Base-by-base conservation (phyloP, 2,797 vertebrate species). In the Xenentodon cancila region DNA sequence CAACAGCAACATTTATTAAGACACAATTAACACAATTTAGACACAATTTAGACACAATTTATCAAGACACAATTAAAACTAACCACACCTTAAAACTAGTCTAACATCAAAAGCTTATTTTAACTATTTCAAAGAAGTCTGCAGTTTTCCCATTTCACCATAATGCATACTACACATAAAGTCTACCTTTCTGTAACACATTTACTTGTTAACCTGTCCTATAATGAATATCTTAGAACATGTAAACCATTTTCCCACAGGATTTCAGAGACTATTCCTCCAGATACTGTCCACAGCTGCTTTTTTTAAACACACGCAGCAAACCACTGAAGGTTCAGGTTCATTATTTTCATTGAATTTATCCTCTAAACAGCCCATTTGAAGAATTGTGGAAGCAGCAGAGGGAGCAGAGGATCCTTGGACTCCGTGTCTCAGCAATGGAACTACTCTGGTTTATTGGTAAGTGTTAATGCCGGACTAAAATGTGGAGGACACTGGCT, bases 51-150 rank as follows among this genome's bases (percentile, higher is more conserved):
- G 4, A 55, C 27, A 25, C 53, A 48, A 21, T 40, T 17, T 9
- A 55, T 9, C 53, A 17, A 53, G 4, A 55, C 27, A 25, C 53
- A 48, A 25, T 25, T 25, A 25, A 25, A 25, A 25, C 25, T 25
- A 73, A 52, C 4, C 1, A 37, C 79, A 69, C 47, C 59, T 2
- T 18, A 6, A 59, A 70, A 54, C 64, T n/a, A 18, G 30, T 21
- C 7, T 17, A 17, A 53, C 9, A 64, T 49, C 18, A 59, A 51
- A 3, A 58, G 7, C 1, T 15, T 1, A 11, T 57, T 50, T 30
- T 30, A 42, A 69, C 53, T 25, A 21, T 18, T 48, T 56, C 2
- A 71, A 46, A 50, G 18, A 60, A 52, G 3, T n/a, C 22, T 20
- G 6, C 37, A 42, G 20, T 5, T 22, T 45, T 60, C 0, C 0